These are phyloP conservation scores for Meteorus sp. DNA, from an alignment of 1,140 invertebrate genomes.

Conservation along the genomic window DNA sequence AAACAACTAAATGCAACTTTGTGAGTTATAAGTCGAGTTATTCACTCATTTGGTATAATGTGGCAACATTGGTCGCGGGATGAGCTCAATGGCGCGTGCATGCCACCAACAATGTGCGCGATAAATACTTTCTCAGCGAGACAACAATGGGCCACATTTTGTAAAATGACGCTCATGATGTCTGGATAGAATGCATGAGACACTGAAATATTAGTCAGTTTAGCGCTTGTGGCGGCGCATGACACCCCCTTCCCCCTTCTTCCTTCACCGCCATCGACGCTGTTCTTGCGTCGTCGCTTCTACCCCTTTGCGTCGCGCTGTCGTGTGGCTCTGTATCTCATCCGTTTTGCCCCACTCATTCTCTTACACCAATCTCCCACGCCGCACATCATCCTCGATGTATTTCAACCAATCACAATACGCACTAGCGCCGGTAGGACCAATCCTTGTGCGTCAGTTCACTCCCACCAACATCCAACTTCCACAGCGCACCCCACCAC, in stretches of 20 bases:
- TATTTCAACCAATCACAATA: no score
- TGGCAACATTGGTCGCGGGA: background rate
- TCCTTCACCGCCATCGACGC: no score
- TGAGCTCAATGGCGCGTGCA: conserved; percentile 38
- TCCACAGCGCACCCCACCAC: background rate
- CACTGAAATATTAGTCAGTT: conserved; percentile 41
- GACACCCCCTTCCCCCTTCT: conserved; percentile 30
- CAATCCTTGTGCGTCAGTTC: background rate
- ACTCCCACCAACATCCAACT: background rate
- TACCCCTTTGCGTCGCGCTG: conserved; percentile 2
- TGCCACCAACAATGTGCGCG: conserved; percentile 45
- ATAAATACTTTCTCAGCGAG: conserved; percentile 42
- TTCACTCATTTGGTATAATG: background rate
- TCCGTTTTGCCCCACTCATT: conserved; percentile 31
- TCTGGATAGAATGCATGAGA: conserved; percentile 44
- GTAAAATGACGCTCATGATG: conserved; percentile 49
- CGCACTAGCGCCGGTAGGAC: conserved; percentile 4
- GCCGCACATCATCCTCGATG: background rate
- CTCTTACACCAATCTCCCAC: conserved; percentile 14
- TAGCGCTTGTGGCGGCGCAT: conserved; percentile 13
- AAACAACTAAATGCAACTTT: background rate
- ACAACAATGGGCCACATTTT: conserved; percentile 48
- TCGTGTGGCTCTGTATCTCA: conserved; percentile 28
- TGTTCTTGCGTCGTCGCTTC: conserved; percentile 20
- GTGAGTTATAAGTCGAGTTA: background rate